Evolutionary conservation across 2,888 invertebrate genomes (phyloP), one percentile per base, ranked within the genome.

Genomic region (Dicycla oo): DNA sequence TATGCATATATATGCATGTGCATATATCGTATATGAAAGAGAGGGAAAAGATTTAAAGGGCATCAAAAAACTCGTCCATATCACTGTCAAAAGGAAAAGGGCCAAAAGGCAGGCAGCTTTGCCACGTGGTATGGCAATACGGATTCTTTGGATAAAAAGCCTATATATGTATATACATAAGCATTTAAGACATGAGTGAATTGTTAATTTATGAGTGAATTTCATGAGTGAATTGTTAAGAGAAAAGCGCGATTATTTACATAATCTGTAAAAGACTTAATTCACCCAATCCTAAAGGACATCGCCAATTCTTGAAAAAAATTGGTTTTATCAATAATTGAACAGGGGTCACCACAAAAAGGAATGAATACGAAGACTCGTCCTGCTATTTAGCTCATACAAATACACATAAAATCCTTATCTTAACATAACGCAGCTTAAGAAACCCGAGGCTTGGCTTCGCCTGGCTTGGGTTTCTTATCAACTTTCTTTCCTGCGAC

Each of bases 401-500:
- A 34, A 18, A 18, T n/a, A 1, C 7, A 23, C 11, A 23, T 7
- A 43, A 18, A 4, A 4, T 20, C 15, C 2, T 10, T 45, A 15
- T 7, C 15, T 13, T 0, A 38, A 15, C 30, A 30, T 40, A 43
- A 15, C 54, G 2, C 13, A 51, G 23, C 40, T n/a, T 26, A 58
- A 45, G 8, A 30, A 45, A 43, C 11, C 38, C 20, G 49, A 34
- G 18, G 5, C 20, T 10, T n/a, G n/a, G n/a, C n/a, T n/a, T n/a
- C n/a, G n/a, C n/a, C n/a, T n/a, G n/a, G 34, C n/a, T n/a, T 26
- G 7, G 18, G 40, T 75, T 62, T 57, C 79, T 57, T 73, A 71
- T 45, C n/a, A 68, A 40, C 64, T 78, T 79, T 79, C 78, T 13
- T 74, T 69, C 61, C 74, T 57, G 65, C 62, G 43, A 61, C 45